Percentiles rank a stretch among this genome's conserved stretches.
Conservation (phyloP, 2,888 invertebrate genomes). For the Cephus pulcher region DNA sequence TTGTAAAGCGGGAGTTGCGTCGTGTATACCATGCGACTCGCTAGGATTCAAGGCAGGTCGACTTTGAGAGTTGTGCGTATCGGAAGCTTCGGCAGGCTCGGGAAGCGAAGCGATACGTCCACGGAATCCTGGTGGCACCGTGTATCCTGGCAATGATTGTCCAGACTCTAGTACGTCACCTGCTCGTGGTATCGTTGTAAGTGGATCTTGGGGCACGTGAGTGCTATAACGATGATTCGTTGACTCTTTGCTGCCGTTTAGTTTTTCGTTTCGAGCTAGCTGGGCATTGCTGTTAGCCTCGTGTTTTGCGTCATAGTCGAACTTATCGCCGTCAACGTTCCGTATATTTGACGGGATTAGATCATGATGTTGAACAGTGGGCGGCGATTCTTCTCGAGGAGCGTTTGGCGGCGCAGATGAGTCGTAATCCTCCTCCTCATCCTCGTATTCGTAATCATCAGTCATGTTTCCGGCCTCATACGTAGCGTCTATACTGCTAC, state of each 20-base stretch:
- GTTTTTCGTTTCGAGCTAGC: conserved; percentile 23
- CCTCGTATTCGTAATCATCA: conserved; percentile 70
- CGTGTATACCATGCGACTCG: conserved; percentile 19
- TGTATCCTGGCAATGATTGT: conserved; percentile 76
- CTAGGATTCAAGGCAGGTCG: background rate
- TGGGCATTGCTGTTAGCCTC: background rate
- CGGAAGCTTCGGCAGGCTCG: conserved; percentile 72
- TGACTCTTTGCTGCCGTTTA: conserved; percentile 39
- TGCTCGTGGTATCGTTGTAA: conserved; percentile 63
- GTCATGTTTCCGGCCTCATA: background rate
- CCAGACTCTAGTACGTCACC: conserved; percentile 75
- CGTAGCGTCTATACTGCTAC: background rate
- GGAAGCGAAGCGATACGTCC: conserved; percentile 75
- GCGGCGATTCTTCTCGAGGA: background rate
- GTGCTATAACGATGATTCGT: conserved; percentile 75
- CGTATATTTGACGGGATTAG: background rate
- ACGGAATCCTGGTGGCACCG: conserved; percentile 77
- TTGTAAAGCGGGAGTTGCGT: conserved; percentile 40
- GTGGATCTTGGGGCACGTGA: conserved; percentile 65
- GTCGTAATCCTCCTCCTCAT: conserved; percentile 68
- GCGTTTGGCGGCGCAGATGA: conserved; percentile 2
- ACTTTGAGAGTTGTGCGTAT: background rate
- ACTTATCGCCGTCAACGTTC: background rate
- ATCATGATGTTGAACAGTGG: background rate
- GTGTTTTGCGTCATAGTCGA: background rate